phyloP scores from a whole-genome alignment of 2,797 vertebrate genomes.

The Lutra lutra region DNA sequence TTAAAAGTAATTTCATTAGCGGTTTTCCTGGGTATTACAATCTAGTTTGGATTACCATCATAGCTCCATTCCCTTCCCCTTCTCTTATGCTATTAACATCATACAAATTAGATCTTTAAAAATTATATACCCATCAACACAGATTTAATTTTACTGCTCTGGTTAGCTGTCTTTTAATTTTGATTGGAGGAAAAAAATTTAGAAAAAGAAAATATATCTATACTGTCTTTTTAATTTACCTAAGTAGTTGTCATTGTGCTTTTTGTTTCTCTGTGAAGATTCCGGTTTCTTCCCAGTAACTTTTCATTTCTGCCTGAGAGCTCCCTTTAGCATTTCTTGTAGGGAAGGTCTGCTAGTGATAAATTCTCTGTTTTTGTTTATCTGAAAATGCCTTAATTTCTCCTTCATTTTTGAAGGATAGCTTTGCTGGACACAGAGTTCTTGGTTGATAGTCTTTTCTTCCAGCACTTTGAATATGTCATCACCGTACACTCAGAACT shows the following conservation, averaged over 20 bases:
- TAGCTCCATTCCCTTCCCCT: background rate
- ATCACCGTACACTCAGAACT: background rate
- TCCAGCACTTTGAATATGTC: background rate
- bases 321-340: background rate
- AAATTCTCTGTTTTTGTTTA: background rate
- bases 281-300: background rate
- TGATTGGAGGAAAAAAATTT: background rate
- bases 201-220: background rate
- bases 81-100: background rate
- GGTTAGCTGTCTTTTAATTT: background rate
- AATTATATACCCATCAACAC: background rate
- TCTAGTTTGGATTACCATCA: background rate
- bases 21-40: background rate
- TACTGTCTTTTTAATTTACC: background rate
- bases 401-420: background rate
- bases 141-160: background rate
- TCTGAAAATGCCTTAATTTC: background rate
- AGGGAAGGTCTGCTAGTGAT: background rate
- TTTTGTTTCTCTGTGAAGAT: background rate
- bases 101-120: background rate
- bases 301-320: background rate
- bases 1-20: background rate
- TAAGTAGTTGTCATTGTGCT: background rate
- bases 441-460: background rate
- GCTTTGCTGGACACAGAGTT: background rate